Conservation (phyloP, 1,140 invertebrate species). For the Coptotermes formosanus region DNA sequence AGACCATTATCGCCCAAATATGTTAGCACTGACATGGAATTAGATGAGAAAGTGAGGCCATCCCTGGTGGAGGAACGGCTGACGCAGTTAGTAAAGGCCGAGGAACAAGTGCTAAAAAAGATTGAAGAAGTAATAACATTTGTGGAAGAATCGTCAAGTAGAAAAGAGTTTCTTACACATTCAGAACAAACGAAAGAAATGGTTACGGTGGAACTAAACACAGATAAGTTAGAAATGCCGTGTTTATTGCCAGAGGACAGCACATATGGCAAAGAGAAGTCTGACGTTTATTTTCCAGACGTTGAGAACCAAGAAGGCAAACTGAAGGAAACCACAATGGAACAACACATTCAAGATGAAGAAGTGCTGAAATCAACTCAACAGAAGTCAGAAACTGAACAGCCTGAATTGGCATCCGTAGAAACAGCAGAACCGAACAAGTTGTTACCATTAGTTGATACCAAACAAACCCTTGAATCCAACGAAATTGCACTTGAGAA, state of each 20-base stretch:
- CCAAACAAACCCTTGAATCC: no score
- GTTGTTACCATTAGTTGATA: background rate
- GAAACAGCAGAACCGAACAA: background rate
- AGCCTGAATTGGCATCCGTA: background rate
- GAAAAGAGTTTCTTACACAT: background rate
- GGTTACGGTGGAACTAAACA: background rate
- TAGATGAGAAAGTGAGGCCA: conserved; percentile 20
- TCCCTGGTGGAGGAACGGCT: conserved; percentile 35
- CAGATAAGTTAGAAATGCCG: background rate
- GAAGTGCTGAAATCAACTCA: conserved; percentile 40
- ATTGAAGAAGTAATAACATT: conserved; percentile 34
- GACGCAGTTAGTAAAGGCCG: conserved; percentile 36
- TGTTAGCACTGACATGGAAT: background rate
- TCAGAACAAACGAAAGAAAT: conserved; percentile 10
- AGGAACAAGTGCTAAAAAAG: conserved; percentile 31
- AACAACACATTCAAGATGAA: conserved; percentile 38
- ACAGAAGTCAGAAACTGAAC: conserved; percentile 35
- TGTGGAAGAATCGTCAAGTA: conserved; percentile 28
- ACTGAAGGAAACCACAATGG: background rate
- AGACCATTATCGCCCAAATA: background rate
- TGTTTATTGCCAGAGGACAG: background rate
- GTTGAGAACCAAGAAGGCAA: no score
- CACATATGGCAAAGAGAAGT: no score
- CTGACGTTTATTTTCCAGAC: no score
- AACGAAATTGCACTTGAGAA: no score